phyloP scores from a whole-genome alignment of 2,888 invertebrate genomes.

The Tenthredo mesomela region DNA sequence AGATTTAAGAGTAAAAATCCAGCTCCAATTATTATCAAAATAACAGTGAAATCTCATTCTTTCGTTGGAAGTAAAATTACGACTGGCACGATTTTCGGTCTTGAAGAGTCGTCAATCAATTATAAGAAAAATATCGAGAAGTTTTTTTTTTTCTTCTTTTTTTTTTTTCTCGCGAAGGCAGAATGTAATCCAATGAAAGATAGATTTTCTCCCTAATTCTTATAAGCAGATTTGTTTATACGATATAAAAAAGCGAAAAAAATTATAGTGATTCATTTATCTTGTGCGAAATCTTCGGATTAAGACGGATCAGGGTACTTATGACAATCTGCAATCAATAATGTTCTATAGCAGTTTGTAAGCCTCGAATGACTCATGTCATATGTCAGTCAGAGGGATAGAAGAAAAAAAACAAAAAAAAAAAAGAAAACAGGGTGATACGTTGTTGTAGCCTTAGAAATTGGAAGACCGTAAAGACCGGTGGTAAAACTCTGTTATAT shows the following conservation, averaged over 20 bases:
- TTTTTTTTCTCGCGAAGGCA: not conserved
- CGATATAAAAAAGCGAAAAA: not conserved
- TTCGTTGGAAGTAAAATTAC: too few species aligned
- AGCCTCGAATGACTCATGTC: not conserved
- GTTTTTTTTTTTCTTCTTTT: not conserved
- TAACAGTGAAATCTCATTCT: too few species aligned
- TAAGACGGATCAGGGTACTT: not conserved
- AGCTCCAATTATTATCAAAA: too few species aligned
- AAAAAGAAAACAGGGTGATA: not conserved
- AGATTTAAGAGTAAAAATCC: too few species aligned
- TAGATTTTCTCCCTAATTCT: not conserved
- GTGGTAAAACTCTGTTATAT: not conserved
- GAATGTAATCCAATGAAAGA: not conserved
- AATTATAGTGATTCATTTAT: not conserved
- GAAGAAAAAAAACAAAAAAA: not conserved
- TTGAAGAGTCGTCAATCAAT: too few species aligned
- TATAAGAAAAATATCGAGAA: too few species aligned
- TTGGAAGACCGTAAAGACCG: not conserved
- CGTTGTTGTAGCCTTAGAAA: conserved; percentile 1
- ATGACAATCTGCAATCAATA: not conserved
- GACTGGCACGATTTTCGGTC: too few species aligned
- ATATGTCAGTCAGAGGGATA: not conserved
- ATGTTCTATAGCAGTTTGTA: not conserved
- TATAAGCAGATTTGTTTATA: not conserved
- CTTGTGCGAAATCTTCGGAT: not conserved